A percentile compares a stretch with the other conserved stretches of the same genome.
phyloP scores from a whole-genome alignment of 1,140 invertebrate species.

The Drosophila albomicans region DNA sequence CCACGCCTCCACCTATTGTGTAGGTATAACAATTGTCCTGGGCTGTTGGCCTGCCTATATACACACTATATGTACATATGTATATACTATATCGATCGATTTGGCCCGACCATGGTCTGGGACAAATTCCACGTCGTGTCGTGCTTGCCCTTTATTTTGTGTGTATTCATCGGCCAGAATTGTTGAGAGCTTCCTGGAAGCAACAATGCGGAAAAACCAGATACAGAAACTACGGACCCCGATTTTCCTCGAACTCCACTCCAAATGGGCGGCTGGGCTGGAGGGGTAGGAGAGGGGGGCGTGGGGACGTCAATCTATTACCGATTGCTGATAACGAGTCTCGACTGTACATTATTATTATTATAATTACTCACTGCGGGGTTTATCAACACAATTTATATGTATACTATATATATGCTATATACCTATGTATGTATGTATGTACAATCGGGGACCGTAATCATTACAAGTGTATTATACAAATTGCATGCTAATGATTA shows the following conservation, averaged over 20 bases:
- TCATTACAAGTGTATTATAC: no score
- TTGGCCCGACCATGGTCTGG: constrained; percentile 70
- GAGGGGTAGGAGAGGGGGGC: neutral
- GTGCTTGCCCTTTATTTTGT: constrained; percentile 59
- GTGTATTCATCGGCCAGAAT: constrained; percentile 32
- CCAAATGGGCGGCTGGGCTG: no score
- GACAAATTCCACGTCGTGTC: constrained; percentile 74
- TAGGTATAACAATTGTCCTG: constrained; percentile 54
- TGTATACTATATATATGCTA: neutral
- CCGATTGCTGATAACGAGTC: neutral
- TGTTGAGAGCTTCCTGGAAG: constrained; percentile 50
- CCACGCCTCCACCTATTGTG: constrained; percentile 15
- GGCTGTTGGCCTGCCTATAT: constrained; percentile 31
- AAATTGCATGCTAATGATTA: no score
- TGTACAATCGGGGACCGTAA: no score
- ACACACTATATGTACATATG: neutral
- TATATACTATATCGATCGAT: constrained; percentile 50
- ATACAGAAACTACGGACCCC: constrained; percentile 19
- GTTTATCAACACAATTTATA: neutral
- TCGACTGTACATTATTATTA: neutral
- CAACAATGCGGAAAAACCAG: constrained; percentile 52
- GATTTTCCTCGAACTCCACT: neutral
- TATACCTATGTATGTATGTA: neutral
- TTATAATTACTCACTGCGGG: neutral
- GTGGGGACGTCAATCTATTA: neutral